Conservation (phyloP, 2,797 vertebrate species). For the Oreochromis mossambicus region DNA sequence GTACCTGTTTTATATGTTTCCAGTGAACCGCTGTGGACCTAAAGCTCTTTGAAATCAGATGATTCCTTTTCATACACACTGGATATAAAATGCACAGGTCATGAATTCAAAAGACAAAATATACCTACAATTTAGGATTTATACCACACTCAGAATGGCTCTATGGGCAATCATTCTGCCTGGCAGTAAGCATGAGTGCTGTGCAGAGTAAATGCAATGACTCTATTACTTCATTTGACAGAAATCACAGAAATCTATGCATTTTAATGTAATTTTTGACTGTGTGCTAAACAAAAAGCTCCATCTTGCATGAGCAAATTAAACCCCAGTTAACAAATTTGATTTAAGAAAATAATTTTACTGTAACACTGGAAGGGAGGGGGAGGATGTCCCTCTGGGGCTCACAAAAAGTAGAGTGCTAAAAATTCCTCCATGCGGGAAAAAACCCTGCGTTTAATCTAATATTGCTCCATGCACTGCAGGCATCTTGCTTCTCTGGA, state of each 20-base stretch:
- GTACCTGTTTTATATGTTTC: neutral
- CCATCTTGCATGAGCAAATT: neutral
- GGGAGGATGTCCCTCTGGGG: neutral
- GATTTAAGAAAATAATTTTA: neutral
- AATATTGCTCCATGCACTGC: neutral
- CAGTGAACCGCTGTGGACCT: neutral
- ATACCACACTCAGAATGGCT: neutral
- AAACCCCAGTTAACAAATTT: neutral
- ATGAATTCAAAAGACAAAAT: neutral
- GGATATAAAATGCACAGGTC: neutral
- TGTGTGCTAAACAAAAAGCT: neutral
- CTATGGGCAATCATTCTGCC: neutral
- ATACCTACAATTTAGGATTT: neutral
- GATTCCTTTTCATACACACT: neutral
- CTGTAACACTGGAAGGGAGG: neutral
- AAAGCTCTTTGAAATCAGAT: neutral
- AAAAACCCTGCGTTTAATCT: neutral
- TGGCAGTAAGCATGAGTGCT: neutral
- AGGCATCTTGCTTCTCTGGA: neutral
- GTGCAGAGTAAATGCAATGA: neutral
- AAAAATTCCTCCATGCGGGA: neutral
- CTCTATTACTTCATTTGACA: neutral
- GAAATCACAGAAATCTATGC: neutral
- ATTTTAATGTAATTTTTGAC: neutral
- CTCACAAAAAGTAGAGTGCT: neutral